A percentile compares a stretch with the other conserved stretches of the same genome.
Evolutionary conservation across 2,113 vertebrate species (phyloP).

Genomic region (Strix uralensis): DNA sequence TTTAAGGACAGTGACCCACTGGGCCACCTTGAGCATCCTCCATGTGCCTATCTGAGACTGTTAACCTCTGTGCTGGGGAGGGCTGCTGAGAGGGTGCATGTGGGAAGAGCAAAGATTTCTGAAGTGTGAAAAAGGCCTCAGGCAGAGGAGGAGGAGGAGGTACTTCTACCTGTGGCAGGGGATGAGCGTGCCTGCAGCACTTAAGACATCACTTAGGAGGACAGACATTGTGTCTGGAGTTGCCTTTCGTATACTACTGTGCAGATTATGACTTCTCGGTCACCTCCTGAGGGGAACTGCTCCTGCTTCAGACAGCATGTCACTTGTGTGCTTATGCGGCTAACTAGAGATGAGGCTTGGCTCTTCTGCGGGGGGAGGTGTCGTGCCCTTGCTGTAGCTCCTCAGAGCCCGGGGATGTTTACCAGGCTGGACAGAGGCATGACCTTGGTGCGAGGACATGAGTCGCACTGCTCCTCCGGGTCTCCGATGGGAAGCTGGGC

Average conservation of each 20-base stretch:
- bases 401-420: constrained; percentile 10
- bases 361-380: not conserved
- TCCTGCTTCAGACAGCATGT: not conserved
- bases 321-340: not conserved
- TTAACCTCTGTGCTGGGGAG: not conserved
- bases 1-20: not conserved
- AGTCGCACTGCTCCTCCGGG: not conserved
- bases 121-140: not conserved
- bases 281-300: not conserved
- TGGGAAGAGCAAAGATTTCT: not conserved
- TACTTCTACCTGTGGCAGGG: not conserved
- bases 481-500: not conserved
- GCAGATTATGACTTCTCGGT: not conserved
- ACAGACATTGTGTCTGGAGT: not conserved
- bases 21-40: not conserved
- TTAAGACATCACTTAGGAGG: accelerated
- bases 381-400: not conserved
- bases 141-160: not conserved
- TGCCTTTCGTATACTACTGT: not conserved
- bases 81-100: not conserved
- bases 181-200: not conserved
- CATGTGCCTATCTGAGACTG: not conserved
- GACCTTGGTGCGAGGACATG: not conserved
- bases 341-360: not conserved
- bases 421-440: not conserved